Percentiles rank a stretch among this genome's conserved stretches.
These are phyloP conservation scores for Cotesia congregata DNA, from an alignment of 2,888 invertebrate genomes.

Conservation along the genomic window DNA sequence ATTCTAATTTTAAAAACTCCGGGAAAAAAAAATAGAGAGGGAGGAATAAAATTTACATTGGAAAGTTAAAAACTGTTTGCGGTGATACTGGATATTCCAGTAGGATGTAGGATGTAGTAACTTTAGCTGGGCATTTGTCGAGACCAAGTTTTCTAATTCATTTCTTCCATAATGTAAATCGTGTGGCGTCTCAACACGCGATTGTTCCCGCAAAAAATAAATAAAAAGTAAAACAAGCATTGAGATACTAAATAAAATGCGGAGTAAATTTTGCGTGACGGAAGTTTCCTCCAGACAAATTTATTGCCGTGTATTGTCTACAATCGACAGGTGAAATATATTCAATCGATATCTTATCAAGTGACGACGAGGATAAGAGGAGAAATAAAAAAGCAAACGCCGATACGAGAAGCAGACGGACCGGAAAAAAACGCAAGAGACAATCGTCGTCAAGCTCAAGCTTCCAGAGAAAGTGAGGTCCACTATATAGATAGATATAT, in stretches of 20 bases:
- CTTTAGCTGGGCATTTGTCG: constrained; percentile 23
- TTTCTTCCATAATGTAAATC: constrained; percentile 19
- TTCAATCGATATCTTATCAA: constrained; percentile 11
- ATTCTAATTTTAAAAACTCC: constrained; percentile 41
- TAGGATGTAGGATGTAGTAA: constrained; percentile 6
- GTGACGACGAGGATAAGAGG: neutral
- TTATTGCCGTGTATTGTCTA: constrained; percentile 5
- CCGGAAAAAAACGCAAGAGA: constrained; percentile 32
- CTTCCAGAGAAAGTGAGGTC: constrained; percentile 24
- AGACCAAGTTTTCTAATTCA: constrained; percentile 21
- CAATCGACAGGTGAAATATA: constrained; percentile 8
- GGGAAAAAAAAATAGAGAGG: neutral
- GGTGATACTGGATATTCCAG: neutral
- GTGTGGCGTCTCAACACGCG: constrained; percentile 28
- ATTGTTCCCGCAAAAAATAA: constrained; percentile 16
- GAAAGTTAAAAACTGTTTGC: constrained; percentile 23
- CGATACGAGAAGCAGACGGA: neutral
- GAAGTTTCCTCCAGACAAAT: constrained; percentile 7
- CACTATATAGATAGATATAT: constrained; percentile 31
- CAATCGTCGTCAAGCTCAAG: constrained; percentile 26
- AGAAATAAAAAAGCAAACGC: neutral
- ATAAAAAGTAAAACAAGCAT: neutral
- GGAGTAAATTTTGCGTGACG: constrained; percentile 1
- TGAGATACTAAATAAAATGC: neutral
- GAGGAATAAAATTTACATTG: constrained; percentile 47